phyloP scores from a whole-genome alignment of 2,888 invertebrate genomes.

The Megastigmus dorsalis region DNA sequence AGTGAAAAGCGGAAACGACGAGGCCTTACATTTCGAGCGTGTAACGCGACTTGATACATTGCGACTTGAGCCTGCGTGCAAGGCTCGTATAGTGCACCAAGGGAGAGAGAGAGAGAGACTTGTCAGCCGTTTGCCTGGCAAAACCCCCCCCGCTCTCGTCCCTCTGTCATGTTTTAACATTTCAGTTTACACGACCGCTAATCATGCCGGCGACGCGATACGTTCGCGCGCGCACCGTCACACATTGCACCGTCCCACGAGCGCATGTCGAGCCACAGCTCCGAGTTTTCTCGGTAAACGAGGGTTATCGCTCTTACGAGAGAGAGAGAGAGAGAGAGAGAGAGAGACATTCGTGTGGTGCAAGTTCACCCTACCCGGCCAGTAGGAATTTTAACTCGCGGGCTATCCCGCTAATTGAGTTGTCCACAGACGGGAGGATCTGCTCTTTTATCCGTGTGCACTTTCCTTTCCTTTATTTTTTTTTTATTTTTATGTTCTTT shows the following conservation, averaged over 20 bases:
- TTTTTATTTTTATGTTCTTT: not conserved
- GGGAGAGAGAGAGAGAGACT: not conserved
- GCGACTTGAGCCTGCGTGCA: conserved; percentile 30
- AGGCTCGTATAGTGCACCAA: too few species aligned
- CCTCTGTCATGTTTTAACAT: conserved; percentile 69
- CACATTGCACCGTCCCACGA: not conserved
- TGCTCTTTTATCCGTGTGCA: too few species aligned
- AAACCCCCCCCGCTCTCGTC: not conserved
- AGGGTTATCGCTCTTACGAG: conserved; percentile 58
- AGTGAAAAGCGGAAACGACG: conserved; percentile 47
- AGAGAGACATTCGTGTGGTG: not conserved
- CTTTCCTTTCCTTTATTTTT: not conserved
- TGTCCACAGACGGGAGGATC: conserved; percentile 16
- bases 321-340: not conserved
- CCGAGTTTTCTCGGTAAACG: conserved; percentile 57
- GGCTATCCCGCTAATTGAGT: conserved; percentile 45
- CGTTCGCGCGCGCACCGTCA: conserved; percentile 41
- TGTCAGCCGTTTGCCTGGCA: not conserved
- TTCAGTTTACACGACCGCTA: conserved; percentile 73
- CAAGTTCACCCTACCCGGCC: not conserved
- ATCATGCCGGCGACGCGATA: conserved; percentile 66
- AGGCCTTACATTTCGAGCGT: conserved; percentile 20
- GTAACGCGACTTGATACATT: conserved; percentile 49
- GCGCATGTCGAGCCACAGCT: conserved; percentile 53
- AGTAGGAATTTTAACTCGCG: conserved; percentile 48